These are phyloP conservation scores for Epinotia demarniana DNA, from an alignment of 2,888 invertebrate species.

Conservation along the genomic window DNA sequence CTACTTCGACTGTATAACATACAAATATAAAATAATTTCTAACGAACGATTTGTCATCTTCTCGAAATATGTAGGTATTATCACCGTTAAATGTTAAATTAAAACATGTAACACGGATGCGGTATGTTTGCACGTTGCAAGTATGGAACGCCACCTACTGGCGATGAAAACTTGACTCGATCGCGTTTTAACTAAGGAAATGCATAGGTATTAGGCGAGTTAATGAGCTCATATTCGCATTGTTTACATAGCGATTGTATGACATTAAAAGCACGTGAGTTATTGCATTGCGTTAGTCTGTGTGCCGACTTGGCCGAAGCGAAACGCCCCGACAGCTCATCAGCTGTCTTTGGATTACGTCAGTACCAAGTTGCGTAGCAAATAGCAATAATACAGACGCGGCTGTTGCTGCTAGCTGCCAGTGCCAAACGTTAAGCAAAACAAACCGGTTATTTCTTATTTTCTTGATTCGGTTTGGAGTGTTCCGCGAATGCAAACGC, in stretches of 20 bases:
- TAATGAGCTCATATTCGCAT: conserved; percentile 47
- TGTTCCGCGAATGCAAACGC: conserved; percentile 32
- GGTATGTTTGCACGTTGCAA: not conserved
- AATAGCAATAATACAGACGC: conserved; percentile 24
- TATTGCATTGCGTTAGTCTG: conserved; percentile 64
- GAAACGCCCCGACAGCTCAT: conserved; percentile 50
- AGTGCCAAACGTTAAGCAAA: conserved; percentile 57
- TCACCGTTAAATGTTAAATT: too few species aligned
- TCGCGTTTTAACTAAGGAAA: conserved; percentile 20
- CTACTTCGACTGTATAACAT: too few species aligned
- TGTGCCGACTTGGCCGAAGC: conserved; percentile 57
- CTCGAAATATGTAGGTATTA: not conserved
- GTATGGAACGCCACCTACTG: not conserved
- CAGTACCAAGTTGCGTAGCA: conserved; percentile 54
- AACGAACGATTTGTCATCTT: conserved; percentile 14
- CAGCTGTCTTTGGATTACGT: conserved; percentile 68
- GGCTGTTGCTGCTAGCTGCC: conserved; percentile 45
- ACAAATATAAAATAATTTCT: not conserved
- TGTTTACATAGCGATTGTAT: conserved; percentile 64
- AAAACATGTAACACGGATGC: not conserved
- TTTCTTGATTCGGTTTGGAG: conserved; percentile 17
- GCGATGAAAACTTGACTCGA: not conserved
- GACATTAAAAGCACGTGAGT: conserved; percentile 71
- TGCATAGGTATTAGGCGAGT: conserved; percentile 49
- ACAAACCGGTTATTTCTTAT: conserved; percentile 54